Conservation (phyloP, 2,113 vertebrate genomes). For the Manacus vitellinus region DNA sequence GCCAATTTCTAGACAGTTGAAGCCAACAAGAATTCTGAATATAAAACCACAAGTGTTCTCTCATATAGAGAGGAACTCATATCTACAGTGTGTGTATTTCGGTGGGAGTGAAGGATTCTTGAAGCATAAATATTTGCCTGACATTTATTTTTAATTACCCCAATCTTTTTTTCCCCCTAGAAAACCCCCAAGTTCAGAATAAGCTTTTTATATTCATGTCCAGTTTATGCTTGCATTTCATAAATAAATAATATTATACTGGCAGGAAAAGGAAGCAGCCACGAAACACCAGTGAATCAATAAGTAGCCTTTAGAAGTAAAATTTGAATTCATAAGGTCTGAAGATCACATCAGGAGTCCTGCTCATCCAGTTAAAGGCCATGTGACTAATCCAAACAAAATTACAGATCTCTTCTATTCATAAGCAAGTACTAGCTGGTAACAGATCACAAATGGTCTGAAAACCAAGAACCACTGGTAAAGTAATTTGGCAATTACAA, state of each 20-base stretch:
- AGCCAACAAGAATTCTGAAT: background rate
- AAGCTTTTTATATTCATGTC: background rate
- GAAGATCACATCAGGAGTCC: background rate
- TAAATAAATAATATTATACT: background rate
- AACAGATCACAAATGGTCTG: background rate
- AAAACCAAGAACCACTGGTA: background rate
- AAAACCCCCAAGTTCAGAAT: background rate
- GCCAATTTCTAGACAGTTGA: background rate
- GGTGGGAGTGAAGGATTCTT: background rate
- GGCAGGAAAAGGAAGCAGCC: background rate
- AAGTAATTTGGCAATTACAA: conserved; percentile 20
- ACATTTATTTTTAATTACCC: background rate
- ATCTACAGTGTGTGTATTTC: background rate
- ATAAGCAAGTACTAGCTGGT: background rate
- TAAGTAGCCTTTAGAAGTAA: background rate
- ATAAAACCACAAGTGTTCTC: background rate
- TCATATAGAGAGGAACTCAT: background rate
- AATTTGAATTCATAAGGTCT: background rate
- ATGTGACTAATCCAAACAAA: background rate
- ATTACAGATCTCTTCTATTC: background rate
- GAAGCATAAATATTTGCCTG: background rate
- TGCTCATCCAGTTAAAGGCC: background rate
- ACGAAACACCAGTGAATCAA: background rate
- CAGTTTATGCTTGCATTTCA: background rate
- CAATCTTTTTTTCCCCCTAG: background rate